Evolutionary conservation across 2,113 vertebrate species (phyloP), one percentile per base, ranked within the genome.

Genomic region (Romanogobio albipinnatus): DNA sequence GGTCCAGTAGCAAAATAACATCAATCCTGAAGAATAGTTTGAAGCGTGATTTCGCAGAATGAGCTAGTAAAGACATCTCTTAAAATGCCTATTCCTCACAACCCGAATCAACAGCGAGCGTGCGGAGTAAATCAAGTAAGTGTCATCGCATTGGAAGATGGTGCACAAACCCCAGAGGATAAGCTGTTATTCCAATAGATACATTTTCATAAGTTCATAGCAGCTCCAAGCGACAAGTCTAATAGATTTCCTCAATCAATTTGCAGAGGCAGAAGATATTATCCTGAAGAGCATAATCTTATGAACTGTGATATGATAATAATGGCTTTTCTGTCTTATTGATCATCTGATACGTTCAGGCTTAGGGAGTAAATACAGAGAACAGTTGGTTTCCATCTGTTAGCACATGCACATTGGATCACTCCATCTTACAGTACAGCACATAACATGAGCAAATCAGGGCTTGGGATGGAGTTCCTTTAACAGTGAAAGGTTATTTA

Each of bases 171-270:
- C 71, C 82, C 68, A 70, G 33, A 81, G 73, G 58, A 53, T 62
- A 66, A 74, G 76, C 68, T 51, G 71, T 51, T 66, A 43, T 78
- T 84, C 56, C 24, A 82, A 85, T 49, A 84, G 58, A 84, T 84
- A 84, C 78, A 68, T 86, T 84, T 86, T 88, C 74, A 77, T 85
- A 86, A 88, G 59, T 82, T 53, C 85, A 76, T 76, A 82, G 84
- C 85, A 84, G 58, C 87, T 88, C 56, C 56, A 17, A 88, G 85
- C 85, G 85, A 86, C 87, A 82, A 64, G 64, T 88, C 81, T 88
- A 88, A 86, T 88, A 86, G 78, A 86, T 86, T 88, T 88, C 80
- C 85, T 86, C 82, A 88, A 86, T 88, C 87, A 88, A 84, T 88
- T 88, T 82, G 81, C 66, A 66, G 78, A 15, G 76, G 24, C 80